Conservation (phyloP, 2,888 invertebrate species). For the Julus scandinavius region DNA sequence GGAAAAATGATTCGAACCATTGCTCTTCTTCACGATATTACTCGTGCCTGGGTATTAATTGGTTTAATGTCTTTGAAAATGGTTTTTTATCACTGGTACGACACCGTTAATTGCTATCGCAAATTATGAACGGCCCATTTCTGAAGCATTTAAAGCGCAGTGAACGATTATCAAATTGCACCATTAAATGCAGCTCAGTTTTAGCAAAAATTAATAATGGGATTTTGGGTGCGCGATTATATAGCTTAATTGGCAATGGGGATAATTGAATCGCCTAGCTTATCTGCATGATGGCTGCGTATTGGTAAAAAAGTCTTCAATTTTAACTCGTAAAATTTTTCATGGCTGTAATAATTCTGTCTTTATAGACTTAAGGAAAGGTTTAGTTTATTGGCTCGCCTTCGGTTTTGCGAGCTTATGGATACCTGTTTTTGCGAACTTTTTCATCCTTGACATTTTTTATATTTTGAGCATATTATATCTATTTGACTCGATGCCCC, state of each 20-base stretch:
- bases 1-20: not conserved
- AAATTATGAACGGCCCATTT: conserved; percentile 44
- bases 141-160: conserved; percentile 34
- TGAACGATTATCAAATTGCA: conserved; percentile 40
- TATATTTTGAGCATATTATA: not conserved
- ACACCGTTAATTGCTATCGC: conserved; percentile 41
- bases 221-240: conserved; percentile 39
- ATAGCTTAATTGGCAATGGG: conserved; percentile 34
- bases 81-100: conserved; percentile 26
- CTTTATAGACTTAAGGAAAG: conserved; percentile 37
- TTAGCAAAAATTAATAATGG: conserved; percentile 45
- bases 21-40: conserved; percentile 33
- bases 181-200: conserved; percentile 34
- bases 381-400: conserved; percentile 15
- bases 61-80: conserved; percentile 45
- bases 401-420: not conserved
- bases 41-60: conserved; percentile 12
- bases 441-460: not conserved
- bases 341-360: conserved; percentile 27
- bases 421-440: not conserved
- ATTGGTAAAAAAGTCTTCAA: conserved; percentile 22
- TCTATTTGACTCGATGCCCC: not conserved
- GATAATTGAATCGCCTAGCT: conserved; percentile 22
- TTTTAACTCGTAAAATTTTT: conserved; percentile 37
- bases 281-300: not conserved